These are phyloP conservation scores for Ceramica pisi DNA, from an alignment of 2,888 invertebrate genomes.

Conservation along the genomic window DNA sequence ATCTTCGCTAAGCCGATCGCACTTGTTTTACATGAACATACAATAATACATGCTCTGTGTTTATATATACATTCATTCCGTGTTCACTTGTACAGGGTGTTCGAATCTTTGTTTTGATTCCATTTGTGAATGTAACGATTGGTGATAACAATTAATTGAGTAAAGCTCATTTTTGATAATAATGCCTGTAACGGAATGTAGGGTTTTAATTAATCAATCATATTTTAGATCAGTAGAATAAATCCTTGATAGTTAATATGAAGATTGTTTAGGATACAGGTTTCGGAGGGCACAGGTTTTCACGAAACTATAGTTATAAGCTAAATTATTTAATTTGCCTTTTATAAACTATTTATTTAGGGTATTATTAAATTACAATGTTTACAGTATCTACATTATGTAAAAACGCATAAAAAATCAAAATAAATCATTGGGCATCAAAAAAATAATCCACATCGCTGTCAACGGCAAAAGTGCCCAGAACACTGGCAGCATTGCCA, in stretches of 20 bases:
- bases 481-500: too few species aligned
- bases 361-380: too few species aligned
- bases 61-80: conserved; percentile 1
- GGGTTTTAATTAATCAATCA: conserved; percentile 16
- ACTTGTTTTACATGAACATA: conserved; percentile 40
- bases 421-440: too few species aligned
- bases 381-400: too few species aligned
- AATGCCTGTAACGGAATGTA: not conserved
- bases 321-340: too few species aligned
- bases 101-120: conserved; percentile 42
- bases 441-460: too few species aligned
- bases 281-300: not conserved
- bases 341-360: too few species aligned
- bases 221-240: not conserved
- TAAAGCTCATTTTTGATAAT: conserved; percentile 30
- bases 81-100: not conserved
- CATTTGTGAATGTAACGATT: conserved; percentile 28
- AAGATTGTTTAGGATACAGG: too few species aligned
- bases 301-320: not conserved
- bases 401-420: too few species aligned
- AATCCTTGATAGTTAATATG: not conserved
- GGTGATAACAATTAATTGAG: conserved; percentile 30
- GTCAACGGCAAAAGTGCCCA: too few species aligned
- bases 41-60: conserved; percentile 15
- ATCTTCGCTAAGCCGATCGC: conserved; percentile 45